phyloP scores from a whole-genome alignment of 2,797 vertebrate species.

The Myotis pilosus region DNA sequence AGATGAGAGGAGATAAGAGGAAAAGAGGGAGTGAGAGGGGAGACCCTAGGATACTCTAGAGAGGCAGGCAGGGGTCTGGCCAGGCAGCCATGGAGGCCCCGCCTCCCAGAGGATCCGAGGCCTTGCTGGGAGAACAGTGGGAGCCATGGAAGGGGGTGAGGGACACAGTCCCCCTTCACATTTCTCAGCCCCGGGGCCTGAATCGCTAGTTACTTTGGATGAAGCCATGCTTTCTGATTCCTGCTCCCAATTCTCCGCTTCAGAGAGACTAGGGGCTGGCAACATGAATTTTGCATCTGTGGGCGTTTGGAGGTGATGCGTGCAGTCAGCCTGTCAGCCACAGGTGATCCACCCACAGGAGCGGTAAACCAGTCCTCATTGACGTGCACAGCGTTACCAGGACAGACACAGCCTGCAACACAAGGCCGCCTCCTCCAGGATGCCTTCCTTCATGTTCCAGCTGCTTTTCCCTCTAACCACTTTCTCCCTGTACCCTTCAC shows the following conservation, averaged over 20 bases:
- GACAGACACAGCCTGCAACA: neutral
- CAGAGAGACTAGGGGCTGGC: neutral
- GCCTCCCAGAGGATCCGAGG: neutral
- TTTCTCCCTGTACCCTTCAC: neutral
- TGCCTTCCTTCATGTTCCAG: neutral
- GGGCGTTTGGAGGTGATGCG: neutral
- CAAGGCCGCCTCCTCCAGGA: neutral
- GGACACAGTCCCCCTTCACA: neutral
- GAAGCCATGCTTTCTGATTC: neutral
- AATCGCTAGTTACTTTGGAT: neutral
- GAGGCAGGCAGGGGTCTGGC: neutral
- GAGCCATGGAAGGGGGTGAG: fast-evolving
- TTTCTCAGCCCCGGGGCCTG: neutral
- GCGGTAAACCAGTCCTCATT: neutral
- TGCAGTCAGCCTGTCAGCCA: neutral
- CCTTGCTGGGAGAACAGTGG: neutral
- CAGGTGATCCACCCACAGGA: neutral
- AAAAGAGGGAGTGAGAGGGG: neutral
- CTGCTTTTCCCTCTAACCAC: neutral
- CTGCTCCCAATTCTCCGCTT: neutral
- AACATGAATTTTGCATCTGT: conserved; percentile 45
- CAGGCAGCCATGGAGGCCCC: neutral
- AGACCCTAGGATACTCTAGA: neutral
- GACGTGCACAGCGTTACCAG: neutral
- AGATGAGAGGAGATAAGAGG: neutral